Evolutionary conservation across 2,113 vertebrate genomes (phyloP), one percentile per base, ranked within the genome.

Genomic region (Theristicus caerulescens): DNA sequence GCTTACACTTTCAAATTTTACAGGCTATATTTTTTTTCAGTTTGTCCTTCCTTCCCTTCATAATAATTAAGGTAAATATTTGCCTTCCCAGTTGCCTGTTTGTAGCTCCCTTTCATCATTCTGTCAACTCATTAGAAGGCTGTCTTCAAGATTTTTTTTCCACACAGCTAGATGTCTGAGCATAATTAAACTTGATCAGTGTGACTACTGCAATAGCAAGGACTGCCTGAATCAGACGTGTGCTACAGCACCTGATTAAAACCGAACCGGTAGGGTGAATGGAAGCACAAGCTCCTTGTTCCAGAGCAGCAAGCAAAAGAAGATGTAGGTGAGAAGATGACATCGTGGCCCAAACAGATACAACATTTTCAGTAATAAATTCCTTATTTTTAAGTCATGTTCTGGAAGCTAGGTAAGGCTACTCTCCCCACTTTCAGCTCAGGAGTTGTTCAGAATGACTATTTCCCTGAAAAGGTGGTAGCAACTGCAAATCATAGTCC

Each of bases 121-220:
- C 66, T 66, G 31, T 77, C 78, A 97, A 61, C 58, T 89, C 70
- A 82, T 87, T 72, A 85, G 40, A 80, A 54, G 32, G 10, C 22
- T 38, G 44, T 51, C 83, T 82, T 97, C n/a, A 66, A 87, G 81
- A 72, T 6, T 46, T 69, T 92, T 89, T 52, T 94, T 72, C 47
- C 62, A 66, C 40, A 52, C 17, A 71, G 38, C 29, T 80, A 93
- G 66, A 77, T 77, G 36, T 49, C 71, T 70, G 40, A 94, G 70
- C 86, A 29, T 85, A 91, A 95, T 93, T 92, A 88, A 86, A 93
- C 51, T 86, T 54, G 51, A 94, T 44, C 70, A 38, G 47, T 40
- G 86, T 36, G 81, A 89, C 66, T 62, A 29, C 18, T 29, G 5
- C 14, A 91, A 67, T 4, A 82, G 52, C 70, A 87, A 64, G 65